Evolutionary conservation across 1,140 invertebrate species (phyloP).

Genomic region (Caenorhabditis tropicalis): DNA sequence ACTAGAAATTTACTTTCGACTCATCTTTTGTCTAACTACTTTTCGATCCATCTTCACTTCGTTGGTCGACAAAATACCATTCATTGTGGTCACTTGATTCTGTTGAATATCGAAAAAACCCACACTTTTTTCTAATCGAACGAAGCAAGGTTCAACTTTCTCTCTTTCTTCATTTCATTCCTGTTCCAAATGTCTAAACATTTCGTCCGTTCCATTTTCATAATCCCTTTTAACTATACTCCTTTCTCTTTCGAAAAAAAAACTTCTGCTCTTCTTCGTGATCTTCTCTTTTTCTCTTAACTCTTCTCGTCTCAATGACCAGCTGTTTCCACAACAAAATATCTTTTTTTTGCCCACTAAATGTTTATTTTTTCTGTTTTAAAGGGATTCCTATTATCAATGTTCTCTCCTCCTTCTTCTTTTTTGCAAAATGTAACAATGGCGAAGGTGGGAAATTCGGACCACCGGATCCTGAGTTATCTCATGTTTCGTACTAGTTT

Average conservation of each 20-base stretch:
- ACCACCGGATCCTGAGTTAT: not conserved
- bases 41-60: too few relatives aligned
- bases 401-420: not conserved
- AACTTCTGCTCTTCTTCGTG: not conserved
- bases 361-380: not conserved
- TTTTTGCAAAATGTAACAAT: not conserved
- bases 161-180: too few relatives aligned
- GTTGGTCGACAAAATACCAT: too few relatives aligned
- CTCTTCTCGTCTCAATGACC: not conserved
- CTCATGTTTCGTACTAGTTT: conserved; percentile 43
- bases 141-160: too few relatives aligned
- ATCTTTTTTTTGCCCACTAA: not conserved
- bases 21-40: too few relatives aligned
- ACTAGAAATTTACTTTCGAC: too few relatives aligned
- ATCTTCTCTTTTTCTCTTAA: not conserved
- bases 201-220: not conserved
- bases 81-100: too few relatives aligned
- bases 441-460: not conserved
- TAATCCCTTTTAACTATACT: conserved; percentile 1
- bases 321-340: not conserved
- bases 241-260: not conserved
- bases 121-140: too few relatives aligned
- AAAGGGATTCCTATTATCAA: not conserved
- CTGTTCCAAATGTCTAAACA: not conserved
- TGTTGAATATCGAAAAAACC: too few relatives aligned